Conservation (phyloP, 2,113 vertebrate species). For the Anseranas semipalmata region DNA sequence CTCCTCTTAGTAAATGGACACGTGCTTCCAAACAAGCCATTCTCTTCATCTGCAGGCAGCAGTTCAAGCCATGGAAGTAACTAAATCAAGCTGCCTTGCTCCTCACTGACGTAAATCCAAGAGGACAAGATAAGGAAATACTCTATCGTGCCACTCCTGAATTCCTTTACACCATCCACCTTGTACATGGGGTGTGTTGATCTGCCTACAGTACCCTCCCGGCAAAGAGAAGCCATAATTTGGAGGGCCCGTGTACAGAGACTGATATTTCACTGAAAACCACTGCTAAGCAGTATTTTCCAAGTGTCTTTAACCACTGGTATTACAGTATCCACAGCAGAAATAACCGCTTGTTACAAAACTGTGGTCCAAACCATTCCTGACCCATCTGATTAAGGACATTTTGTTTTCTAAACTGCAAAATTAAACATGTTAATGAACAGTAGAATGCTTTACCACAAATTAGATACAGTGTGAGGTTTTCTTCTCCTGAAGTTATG, state of each 20-base stretch:
- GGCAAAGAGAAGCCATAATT: not conserved
- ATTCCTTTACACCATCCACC: not conserved
- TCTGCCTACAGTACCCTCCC: not conserved
- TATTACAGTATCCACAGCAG: not conserved
- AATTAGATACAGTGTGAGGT: not conserved
- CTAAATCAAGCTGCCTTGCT: not conserved
- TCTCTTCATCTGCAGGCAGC: not conserved
- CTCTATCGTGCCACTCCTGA: not conserved
- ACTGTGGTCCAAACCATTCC: not conserved
- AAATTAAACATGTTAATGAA: not conserved
- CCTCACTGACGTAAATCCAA: not conserved
- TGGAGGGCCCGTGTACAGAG: not conserved
- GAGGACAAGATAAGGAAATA: not conserved
- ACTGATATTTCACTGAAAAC: not conserved
- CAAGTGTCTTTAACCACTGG: not conserved
- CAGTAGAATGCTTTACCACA: not conserved
- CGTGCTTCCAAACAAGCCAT: not conserved
- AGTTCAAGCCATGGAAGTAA: not conserved
- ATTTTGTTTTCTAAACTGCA: not conserved
- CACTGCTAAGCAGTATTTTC: not conserved
- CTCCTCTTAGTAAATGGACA: not conserved
- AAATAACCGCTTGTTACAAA: not conserved
- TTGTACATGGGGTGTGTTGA: rapidly evolving
- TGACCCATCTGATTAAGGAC: not conserved
- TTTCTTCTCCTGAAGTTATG: not conserved